Base-by-base conservation (phyloP, 1,140 invertebrate genomes). In the Tetramorium alpestre region DNA sequence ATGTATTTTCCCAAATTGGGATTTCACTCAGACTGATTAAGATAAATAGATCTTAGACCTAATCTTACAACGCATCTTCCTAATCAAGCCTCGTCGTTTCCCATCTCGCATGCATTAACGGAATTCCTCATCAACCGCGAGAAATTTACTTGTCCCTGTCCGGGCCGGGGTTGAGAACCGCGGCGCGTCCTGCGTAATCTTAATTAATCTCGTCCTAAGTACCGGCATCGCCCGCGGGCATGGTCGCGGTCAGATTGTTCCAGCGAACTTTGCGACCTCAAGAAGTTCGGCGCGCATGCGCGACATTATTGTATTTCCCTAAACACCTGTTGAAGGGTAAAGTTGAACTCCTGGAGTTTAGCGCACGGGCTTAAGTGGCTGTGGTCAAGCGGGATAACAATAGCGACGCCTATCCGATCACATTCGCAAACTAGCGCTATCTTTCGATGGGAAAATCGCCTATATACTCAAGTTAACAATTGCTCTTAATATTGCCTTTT, bases 291-390 rank as follows among this genome's bases (percentile, higher is more conserved):
- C 73, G 92, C 95, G 95, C 95, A 91, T 94, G 94, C 95, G 95
- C 94, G 90, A 94, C 93, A 94, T 95, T 95, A 95, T 95, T 95
- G 95, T 95, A 95, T 95, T 95, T 95, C 92, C 94, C 92, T 95
- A 94, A 95, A 95, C 95, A 95, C 95, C 95, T 95, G 95, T 95
- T 95, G 95, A 95, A 95, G 94, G 93, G 91, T 92, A 86, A 94
- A 94, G 93, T 93, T 93, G 91, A 94, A 94, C 94, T 95, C 92
- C 92, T 91, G 90, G 87, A 90, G 91, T 92, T 94, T 93, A 93
- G 91, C 90, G 92, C 87, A 92, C 90, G 93, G 69, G 92, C 94
- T 69, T 95, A 94, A 94, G 92, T 94, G 93, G 94, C 93, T 94
- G 94, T 92, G 93, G 94, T 95, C 91, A 93, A 91, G 91, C 92